Conservation (phyloP, 2,888 invertebrate genomes). For the Diarsia mendica region DNA sequence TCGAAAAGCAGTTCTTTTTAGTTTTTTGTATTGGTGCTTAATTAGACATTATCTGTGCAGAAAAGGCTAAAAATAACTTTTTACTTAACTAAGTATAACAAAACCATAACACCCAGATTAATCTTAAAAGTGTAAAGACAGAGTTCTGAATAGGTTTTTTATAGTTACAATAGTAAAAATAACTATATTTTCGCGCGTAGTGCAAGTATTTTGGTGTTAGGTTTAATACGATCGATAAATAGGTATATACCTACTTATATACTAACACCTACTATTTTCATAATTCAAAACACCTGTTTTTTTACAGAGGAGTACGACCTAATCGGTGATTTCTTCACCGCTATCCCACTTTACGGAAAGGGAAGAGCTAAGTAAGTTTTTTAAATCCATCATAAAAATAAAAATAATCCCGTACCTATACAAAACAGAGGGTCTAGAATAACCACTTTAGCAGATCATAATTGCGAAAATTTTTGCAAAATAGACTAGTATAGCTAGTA, state of each 20-base stretch:
- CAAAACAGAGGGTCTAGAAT: neutral
- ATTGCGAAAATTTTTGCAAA: no score
- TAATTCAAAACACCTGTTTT: slow-evolving; percentile 12
- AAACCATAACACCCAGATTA: no score
- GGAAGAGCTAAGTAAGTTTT: slow-evolving; percentile 79
- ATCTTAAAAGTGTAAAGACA: no score
- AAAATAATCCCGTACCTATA: neutral
- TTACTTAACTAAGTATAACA: no score
- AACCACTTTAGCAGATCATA: no score
- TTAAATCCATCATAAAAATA: neutral
- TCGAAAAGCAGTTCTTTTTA: no score
- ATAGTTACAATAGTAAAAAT: neutral
- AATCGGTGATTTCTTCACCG: slow-evolving; percentile 78
- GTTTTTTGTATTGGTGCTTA: neutral
- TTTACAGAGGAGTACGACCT: slow-evolving; percentile 81
- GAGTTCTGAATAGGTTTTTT: neutral
- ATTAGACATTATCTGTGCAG: neutral
- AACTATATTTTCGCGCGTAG: neutral
- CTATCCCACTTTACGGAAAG: slow-evolving; percentile 83
- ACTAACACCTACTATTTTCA: neutral
- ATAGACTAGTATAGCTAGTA: no score
- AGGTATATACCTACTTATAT: neutral
- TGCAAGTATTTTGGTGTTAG: neutral
- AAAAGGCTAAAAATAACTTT: no score
- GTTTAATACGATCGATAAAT: neutral